Evolutionary conservation across 1,140 invertebrate genomes (phyloP), one percentile per base, ranked within the genome.

Genomic region (Aethina tumida): DNA sequence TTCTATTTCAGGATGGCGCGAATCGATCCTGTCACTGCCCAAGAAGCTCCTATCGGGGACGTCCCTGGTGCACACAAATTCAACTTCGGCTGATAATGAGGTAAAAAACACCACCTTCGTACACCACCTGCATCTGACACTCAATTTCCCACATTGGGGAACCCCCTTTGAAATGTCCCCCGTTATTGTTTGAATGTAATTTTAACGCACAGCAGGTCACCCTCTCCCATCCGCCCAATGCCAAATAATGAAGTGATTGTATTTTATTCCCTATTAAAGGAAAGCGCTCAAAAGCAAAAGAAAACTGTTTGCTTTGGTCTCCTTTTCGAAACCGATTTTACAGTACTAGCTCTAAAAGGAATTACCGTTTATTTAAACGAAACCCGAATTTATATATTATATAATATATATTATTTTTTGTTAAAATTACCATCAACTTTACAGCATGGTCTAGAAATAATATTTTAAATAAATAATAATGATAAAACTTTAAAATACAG

Each of bases 41-140:
- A 77, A 76, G 58, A 73, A 73, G 58, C 74, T 73, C 67, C 66
- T 80, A 43, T 75, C 74, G 50, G 68, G 68, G 28, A 67, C 72
- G 52, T 66, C 56, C 26, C 51, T 55, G 49, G 47, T 48, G 35
- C 48, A 56, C 43, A 33, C 36, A 32, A 53, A 51, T 34, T 40
- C 53, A 35, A 50, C 43, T 36, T 19, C 50, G 45, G 47, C 44
- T 54, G 43, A 46, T 40, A 43, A 43, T 41, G 47, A 58, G 45
- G 59, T 62, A 51, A 58, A 49, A 37, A 33, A 31, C 7, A 32
- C 22, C 5, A 19, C n/a, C n/a, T n/a, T 19, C n/a, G 6, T 33
- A n/a, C 7, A 22, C 12, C 38, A 35, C 18, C 38, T 45, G 38
- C 22, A 41, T 19, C 33, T 41, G 35, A 43, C 41, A 43, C 29